These are phyloP conservation scores for Danaus chrysippus DNA, from an alignment of 2,888 invertebrate genomes.

Conservation along the genomic window DNA sequence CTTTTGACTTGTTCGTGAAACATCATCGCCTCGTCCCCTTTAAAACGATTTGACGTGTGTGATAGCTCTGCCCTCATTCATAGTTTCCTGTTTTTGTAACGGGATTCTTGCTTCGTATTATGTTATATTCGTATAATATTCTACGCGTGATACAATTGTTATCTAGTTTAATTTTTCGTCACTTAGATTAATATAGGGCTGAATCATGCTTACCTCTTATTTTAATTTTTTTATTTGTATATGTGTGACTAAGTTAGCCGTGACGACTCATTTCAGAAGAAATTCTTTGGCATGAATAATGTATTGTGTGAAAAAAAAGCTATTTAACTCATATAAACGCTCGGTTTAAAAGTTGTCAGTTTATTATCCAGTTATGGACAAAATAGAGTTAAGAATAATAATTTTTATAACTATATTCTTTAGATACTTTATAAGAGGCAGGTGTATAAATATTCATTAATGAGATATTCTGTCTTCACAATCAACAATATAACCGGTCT, in stretches of 20 bases:
- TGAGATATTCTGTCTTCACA: not conserved
- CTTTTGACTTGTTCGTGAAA: constrained; percentile 16
- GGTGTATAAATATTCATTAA: constrained; percentile 4
- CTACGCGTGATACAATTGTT: too few species aligned
- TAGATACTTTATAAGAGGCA: not conserved
- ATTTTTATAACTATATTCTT: constrained; percentile 1
- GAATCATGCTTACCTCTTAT: too few species aligned
- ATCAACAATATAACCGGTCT: not conserved
- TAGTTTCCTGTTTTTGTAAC: constrained; percentile 15
- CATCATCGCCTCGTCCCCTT: constrained; percentile 13
- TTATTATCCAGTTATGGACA: not conserved
- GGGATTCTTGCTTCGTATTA: constrained; percentile 8
- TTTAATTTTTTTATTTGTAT: too few species aligned
- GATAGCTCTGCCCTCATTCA: constrained; percentile 15
- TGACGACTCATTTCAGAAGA: too few species aligned
- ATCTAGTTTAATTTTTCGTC: too few species aligned
- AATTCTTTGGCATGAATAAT: too few species aligned
- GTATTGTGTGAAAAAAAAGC: too few species aligned
- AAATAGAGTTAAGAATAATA: not conserved
- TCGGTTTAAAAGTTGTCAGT: not conserved
- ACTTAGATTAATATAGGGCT: too few species aligned
- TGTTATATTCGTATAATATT: not conserved
- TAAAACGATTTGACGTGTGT: constrained; percentile 18
- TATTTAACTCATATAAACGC: too few species aligned
- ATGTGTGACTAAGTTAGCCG: too few species aligned